phyloP scores from a whole-genome alignment of 2,888 invertebrate species.

The Tetropium fuscum region DNA sequence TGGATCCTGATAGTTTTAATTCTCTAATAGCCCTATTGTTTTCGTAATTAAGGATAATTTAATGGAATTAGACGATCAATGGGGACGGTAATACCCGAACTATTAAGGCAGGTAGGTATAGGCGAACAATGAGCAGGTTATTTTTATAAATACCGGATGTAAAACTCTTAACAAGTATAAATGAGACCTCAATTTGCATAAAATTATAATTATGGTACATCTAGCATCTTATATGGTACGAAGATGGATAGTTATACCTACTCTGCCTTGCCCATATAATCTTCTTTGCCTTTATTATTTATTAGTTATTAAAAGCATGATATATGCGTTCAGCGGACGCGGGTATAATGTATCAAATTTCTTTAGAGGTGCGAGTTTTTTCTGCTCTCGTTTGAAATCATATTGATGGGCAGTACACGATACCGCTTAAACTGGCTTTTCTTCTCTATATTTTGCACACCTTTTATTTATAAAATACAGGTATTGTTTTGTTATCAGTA shows the following conservation, averaged over 20 bases:
- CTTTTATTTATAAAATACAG: no score
- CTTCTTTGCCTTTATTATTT: conserved; percentile 35
- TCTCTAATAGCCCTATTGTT: conserved; percentile 42
- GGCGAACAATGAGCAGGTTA: conserved; percentile 41
- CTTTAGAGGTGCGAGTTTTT: conserved; percentile 8
- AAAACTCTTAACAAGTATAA: conserved; percentile 33
- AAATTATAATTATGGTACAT: conserved; percentile 46
- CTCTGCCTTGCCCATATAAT: conserved; percentile 33
- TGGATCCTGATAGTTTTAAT: conserved; percentile 37
- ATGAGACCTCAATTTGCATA: conserved; percentile 46
- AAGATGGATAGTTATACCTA: conserved; percentile 42
- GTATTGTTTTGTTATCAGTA: no score
- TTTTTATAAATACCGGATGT: conserved; percentile 38
- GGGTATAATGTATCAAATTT: conserved; percentile 22
- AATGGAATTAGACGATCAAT: conserved; percentile 43
- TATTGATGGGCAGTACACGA: conserved; percentile 3
- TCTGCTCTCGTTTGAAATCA: not conserved
- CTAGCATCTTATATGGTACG: conserved; percentile 39
- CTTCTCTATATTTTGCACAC: no score
- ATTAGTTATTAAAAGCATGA: conserved; percentile 35
- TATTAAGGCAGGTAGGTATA: conserved; percentile 34
- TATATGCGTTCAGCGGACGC: conserved; percentile 25
- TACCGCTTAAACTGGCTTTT: no score
- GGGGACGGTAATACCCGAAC: conserved; percentile 26
- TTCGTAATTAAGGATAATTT: conserved; percentile 42